These are phyloP conservation scores for Gibbula magus DNA, from an alignment of 2,888 invertebrate genomes.

Conservation along the genomic window DNA sequence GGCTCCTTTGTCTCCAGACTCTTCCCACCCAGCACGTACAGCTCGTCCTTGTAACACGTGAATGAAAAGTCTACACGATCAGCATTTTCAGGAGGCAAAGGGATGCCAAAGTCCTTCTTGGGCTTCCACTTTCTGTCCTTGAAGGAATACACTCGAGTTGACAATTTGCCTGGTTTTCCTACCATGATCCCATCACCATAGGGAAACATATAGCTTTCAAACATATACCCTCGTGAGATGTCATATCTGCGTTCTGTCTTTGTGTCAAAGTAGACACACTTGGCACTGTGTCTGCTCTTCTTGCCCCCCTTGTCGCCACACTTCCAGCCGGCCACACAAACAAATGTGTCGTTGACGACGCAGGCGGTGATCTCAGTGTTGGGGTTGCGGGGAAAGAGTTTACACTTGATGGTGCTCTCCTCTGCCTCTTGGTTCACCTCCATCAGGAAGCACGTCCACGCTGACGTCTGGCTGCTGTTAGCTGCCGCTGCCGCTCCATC, in stretches of 20 bases:
- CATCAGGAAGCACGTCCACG: constrained; percentile 45
- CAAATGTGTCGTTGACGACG: constrained; percentile 43
- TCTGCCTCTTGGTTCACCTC: constrained; percentile 44
- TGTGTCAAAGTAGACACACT: constrained; percentile 48
- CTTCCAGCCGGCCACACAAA: constrained; percentile 55
- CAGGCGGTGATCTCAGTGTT: constrained; percentile 47
- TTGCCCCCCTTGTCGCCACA: constrained; percentile 36
- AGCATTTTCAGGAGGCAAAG: constrained; percentile 43
- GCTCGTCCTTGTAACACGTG: constrained; percentile 43
- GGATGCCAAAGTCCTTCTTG: constrained; percentile 41
- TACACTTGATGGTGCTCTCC: constrained; percentile 42
- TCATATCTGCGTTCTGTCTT: constrained; percentile 39
- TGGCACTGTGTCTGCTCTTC: constrained; percentile 33
- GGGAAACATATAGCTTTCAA: constrained; percentile 49
- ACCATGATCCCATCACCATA: constrained; percentile 47
- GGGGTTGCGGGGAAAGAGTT: constrained; percentile 45
- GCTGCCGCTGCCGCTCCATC: background rate
- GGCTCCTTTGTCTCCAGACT: constrained; percentile 36
- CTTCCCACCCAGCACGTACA: constrained; percentile 59
- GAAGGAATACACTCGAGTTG: constrained; percentile 45
- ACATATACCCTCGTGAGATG: constrained; percentile 40
- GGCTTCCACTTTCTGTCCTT: constrained; percentile 41
- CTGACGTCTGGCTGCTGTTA: background rate
- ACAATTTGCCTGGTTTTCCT: constrained; percentile 50
- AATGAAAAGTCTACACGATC: constrained; percentile 48